A percentile compares a stretch with the other conserved stretches of the same genome.
phyloP scores from a whole-genome alignment of 2,113 vertebrate species.

The Channa maculata region DNA sequence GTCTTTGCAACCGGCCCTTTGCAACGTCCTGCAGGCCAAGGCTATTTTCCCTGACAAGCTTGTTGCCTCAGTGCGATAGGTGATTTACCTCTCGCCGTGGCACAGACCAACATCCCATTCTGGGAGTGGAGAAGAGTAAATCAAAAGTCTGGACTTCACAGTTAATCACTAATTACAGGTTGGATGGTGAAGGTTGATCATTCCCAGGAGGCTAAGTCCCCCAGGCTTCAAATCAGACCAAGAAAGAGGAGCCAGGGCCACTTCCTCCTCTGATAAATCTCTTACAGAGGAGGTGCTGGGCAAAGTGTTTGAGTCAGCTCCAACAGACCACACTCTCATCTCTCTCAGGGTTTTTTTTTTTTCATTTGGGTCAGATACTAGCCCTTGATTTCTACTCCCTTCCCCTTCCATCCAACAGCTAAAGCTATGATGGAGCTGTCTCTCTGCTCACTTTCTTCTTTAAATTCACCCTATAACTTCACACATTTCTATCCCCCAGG shows the following conservation, averaged over 20 bases:
- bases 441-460: conserved; percentile 55
- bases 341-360: conserved; percentile 62
- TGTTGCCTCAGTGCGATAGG: conserved; percentile 68
- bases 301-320: conserved; percentile 48
- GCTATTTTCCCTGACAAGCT: conserved; percentile 72
- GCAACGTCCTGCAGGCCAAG: conserved; percentile 47
- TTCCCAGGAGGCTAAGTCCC: conserved; percentile 46
- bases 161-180: conserved; percentile 78
- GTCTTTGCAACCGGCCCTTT: conserved; percentile 56
- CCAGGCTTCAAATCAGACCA: conserved; percentile 53
- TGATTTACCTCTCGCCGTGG: conserved; percentile 69
- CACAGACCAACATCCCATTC: conserved; percentile 63
- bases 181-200: conserved; percentile 66
- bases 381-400: conserved; percentile 12
- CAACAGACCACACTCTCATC: conserved; percentile 44
- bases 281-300: conserved; percentile 50
- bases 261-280: conserved; percentile 72
- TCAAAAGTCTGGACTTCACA: conserved; percentile 65
- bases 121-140: conserved; percentile 66
- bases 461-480: conserved; percentile 59
- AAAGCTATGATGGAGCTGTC: conserved; percentile 41
- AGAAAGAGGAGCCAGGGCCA: conserved; percentile 54
- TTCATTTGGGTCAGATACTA: conserved; percentile 53
- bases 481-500: conserved; percentile 52
- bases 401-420: conserved; percentile 11